These are phyloP conservation scores for Eulacestoma nigropectus DNA, from an alignment of 2,113 vertebrate genomes.

Conservation along the genomic window DNA sequence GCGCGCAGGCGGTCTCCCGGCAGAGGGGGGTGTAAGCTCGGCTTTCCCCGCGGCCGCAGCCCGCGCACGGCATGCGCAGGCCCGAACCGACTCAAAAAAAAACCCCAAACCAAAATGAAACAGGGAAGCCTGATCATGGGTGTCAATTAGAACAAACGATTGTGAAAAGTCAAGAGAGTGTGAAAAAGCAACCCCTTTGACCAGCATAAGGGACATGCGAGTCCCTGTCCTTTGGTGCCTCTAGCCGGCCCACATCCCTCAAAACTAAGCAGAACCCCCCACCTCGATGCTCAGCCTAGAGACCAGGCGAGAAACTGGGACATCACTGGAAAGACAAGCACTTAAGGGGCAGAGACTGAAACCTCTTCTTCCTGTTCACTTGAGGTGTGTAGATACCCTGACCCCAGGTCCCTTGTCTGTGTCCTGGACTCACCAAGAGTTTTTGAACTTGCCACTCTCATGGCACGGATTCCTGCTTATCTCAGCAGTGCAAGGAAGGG, in stretches of 20 bases:
- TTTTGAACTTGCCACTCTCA: not conserved
- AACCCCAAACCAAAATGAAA: fast-evolving
- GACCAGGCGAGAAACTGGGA: not conserved
- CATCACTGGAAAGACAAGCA: not conserved
- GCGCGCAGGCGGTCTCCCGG: not conserved
- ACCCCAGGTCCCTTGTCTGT: too few species aligned
- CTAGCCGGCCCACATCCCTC: not conserved
- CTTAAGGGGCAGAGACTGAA: not conserved
- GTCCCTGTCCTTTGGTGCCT: not conserved
- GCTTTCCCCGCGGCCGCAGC: not conserved
- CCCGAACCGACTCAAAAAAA: not conserved
- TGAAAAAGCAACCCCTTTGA: not conserved
- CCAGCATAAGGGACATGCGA: not conserved
- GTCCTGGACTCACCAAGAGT: not conserved
- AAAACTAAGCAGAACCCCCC: not conserved
- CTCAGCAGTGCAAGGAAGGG: not conserved
- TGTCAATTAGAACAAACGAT: not conserved
- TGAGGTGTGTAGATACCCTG: not conserved
- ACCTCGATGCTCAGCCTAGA: not conserved
- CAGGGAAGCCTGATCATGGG: not conserved
- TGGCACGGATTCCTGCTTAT: not conserved
- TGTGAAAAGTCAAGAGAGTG: not conserved
- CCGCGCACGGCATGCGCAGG: not conserved
- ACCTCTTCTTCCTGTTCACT: not conserved
- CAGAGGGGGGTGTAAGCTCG: not conserved